Evolutionary conservation across 1,140 invertebrate species (phyloP), one percentile per base, ranked within the genome.

Genomic region (Penaeus chinensis): DNA sequence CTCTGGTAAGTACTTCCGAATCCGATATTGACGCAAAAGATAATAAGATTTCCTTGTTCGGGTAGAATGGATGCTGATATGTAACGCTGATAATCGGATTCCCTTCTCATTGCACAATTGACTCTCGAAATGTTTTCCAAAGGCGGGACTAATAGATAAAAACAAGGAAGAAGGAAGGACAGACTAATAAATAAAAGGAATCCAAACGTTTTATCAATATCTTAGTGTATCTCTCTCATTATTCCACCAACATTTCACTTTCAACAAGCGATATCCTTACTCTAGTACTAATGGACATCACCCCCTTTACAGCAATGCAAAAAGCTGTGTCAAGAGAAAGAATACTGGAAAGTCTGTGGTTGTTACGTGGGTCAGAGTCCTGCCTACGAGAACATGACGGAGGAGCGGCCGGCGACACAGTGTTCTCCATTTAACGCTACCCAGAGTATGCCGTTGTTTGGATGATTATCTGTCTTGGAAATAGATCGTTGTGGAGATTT

Each of bases 271-370:
- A 1, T 16, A 16, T 16, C 54, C 11, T 2, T 11, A 54, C 54
- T 54, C 54, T 54, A 54, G 11, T 54, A 54, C 54, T 1, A 13
- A 54, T 54, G 54, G 10, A 2, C 37, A 42, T 42, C 37, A 42
- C 7, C 37, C 0, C 37, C 54, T 54, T 16, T 16, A 54, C 86
- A 88, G 86, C 47, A 61, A 62, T 88, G 86, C 65, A 61, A 24
- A 5, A 42, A 88, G 84, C n/a, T 71, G 60, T 88, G 86, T 42
- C 62, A 37, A 77, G 86, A 88, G 62, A 13, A 8, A 19, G 54
- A 27, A n/a, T 84, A 63, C 62, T 65, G 86, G 16, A 61, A 2
- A 20, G n/a, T 5, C 5, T 88, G 86, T 65, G 20, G 62, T 0
- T 88, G 86, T 65, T 60, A 61, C 7, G 76, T 88, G 20, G 77